phyloP scores from a whole-genome alignment of 1,140 invertebrate genomes.

The Plutomurus gul region DNA sequence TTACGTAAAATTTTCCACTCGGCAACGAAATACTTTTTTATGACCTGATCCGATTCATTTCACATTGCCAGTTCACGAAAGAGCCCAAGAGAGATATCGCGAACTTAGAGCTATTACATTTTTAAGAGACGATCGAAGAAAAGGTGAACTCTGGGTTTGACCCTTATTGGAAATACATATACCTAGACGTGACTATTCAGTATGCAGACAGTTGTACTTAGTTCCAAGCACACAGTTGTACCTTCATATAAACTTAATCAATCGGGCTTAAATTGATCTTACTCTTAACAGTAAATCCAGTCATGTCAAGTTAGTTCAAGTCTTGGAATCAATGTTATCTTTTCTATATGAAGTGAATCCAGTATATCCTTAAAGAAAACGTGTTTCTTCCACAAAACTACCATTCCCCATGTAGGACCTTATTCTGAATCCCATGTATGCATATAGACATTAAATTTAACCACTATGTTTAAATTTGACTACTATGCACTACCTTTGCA shows the following conservation, averaged over 20 bases:
- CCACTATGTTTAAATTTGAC: too few species aligned
- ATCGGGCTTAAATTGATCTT: background rate
- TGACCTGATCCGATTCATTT: background rate
- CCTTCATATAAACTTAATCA: background rate
- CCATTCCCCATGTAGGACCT: too few species aligned
- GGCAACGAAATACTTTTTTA: background rate
- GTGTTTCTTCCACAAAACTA: too few species aligned
- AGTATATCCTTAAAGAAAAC: too few species aligned
- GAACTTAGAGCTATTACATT: background rate
- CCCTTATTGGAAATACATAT: background rate
- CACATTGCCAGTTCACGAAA: background rate
- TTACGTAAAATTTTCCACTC: conserved; percentile 9
- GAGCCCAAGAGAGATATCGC: background rate
- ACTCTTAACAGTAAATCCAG: background rate
- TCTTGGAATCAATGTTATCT: too few species aligned
- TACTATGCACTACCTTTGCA: too few species aligned
- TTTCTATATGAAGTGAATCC: too few species aligned
- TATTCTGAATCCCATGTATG: too few species aligned
- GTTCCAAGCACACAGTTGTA: too few species aligned
- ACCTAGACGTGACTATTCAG: too few species aligned
- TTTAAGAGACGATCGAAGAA: background rate
- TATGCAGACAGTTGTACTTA: too few species aligned
- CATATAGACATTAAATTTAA: too few species aligned
- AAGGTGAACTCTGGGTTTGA: background rate
- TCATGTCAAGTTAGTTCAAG: background rate